Conservation (phyloP, 2,797 vertebrate genomes). For the Cryptoblepharus egeriae region DNA sequence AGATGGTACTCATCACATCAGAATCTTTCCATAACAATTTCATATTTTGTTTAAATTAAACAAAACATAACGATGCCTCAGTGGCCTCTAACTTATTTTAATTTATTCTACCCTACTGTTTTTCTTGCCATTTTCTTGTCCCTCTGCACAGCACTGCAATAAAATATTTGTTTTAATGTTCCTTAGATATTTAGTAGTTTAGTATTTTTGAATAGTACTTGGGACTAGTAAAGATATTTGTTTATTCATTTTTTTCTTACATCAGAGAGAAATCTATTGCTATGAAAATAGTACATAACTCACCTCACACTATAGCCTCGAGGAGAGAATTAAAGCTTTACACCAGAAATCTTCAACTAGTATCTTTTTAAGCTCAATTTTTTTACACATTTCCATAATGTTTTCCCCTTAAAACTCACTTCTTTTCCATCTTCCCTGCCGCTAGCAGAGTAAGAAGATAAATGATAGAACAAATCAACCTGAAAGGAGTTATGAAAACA, state of each 20-base stretch:
- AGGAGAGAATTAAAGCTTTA: conserved; percentile 46
- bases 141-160: conserved; percentile 36
- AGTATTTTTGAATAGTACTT: conserved; percentile 34
- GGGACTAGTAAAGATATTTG: conserved; percentile 40
- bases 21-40: conserved; percentile 70
- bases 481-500: conserved; percentile 36
- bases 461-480: conserved; percentile 50
- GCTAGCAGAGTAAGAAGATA: conserved; percentile 40
- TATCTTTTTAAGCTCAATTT: conserved; percentile 37
- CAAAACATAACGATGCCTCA: conserved; percentile 63
- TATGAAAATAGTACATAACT: conserved; percentile 44
- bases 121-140: conserved; percentile 42
- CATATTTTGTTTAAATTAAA: conserved; percentile 76
- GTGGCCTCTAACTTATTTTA: conserved; percentile 55
- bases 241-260: conserved; percentile 33
- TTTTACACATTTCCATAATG: conserved; percentile 16
- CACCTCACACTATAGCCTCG: conserved; percentile 35
- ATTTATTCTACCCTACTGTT: conserved; percentile 46
- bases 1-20: conserved; percentile 77
- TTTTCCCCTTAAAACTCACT: conserved; percentile 38
- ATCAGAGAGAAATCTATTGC: conserved; percentile 47
- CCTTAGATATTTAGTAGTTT: conserved; percentile 57
- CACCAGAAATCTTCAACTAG: conserved; percentile 46
- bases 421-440: conserved; percentile 40
- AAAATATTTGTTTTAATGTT: conserved; percentile 48